Evolutionary conservation across 2,888 invertebrate species (phyloP), one percentile per base, ranked within the genome.

Genomic region (Oxycera nigricornis): DNA sequence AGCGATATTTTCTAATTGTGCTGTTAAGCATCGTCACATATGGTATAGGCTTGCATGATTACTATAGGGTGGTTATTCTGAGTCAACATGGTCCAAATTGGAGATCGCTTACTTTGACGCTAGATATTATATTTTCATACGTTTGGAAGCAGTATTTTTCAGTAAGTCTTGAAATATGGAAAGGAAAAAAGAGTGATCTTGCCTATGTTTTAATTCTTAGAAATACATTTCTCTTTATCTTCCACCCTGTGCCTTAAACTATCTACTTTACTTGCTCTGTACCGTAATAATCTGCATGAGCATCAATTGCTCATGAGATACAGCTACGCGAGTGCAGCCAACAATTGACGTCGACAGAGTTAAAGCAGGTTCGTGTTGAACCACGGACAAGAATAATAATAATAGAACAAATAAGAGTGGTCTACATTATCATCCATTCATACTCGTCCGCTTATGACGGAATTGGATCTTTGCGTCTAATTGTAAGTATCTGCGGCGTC

Each of bases 1-100:
- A 17, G 30, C 70, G 55, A 70, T 70, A 31, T 70, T 70, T 70
- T 70, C 70, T 70, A 70, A 70, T 70, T 55, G 55, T 70, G 24
- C 22, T 7, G 55, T 24, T 20, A n/a, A 24, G 20, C 55, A 24
- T 4, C 24, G 24, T 55, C 22, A 22, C 14, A 11, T n/a, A n/a
- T n/a, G n/a, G n/a, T n/a, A n/a, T n/a, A n/a, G n/a, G n/a, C n/a
- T n/a, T n/a, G n/a, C n/a, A n/a, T n/a, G n/a, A n/a, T n/a, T n/a
- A n/a, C n/a, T n/a, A n/a, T n/a, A n/a, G n/a, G n/a, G n/a, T n/a
- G n/a, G n/a, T n/a, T n/a, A n/a, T n/a, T n/a, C n/a, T n/a, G n/a
- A n/a, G n/a, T n/a, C n/a, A n/a, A n/a, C n/a, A n/a, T n/a, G n/a
- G n/a, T n/a, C n/a, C n/a, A n/a, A n/a, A n/a, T n/a, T n/a, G n/a